Percentiles rank a stretch among this genome's conserved stretches.
phyloP scores from a whole-genome alignment of 2,797 vertebrate species.

The Petrocephalus schoutedeni region DNA sequence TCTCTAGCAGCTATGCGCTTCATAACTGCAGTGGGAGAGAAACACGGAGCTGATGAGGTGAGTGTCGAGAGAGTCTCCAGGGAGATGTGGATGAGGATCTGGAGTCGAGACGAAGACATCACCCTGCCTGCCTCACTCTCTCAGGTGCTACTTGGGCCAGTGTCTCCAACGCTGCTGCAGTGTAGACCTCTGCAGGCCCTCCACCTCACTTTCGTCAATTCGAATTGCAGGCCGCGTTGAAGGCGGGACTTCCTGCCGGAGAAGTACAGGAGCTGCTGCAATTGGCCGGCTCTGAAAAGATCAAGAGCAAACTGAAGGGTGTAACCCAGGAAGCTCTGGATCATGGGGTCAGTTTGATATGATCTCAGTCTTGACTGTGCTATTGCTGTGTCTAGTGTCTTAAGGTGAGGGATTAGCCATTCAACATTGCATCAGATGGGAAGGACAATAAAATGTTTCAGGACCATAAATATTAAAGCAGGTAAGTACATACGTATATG shows the following conservation, averaged over 20 bases:
- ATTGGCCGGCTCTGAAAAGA: conserved; percentile 52
- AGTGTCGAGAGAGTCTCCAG: conserved; percentile 76
- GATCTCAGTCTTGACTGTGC: background rate
- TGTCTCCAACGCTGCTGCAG: background rate
- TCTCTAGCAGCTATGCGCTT: conserved; percentile 80
- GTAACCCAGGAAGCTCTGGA: conserved; percentile 68
- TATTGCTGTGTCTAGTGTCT: background rate
- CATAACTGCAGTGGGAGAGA: conserved; percentile 67
- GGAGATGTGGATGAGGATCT: conserved; percentile 83
- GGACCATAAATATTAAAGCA: background rate
- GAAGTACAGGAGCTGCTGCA: conserved; percentile 59
- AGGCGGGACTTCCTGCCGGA: conserved; percentile 68
- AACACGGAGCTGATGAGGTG: conserved; percentile 42
- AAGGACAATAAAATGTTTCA: background rate
- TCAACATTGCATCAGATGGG: background rate
- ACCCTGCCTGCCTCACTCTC: conserved; percentile 56
- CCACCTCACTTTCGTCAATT: background rate
- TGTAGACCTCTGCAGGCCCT: background rate
- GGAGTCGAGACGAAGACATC: conserved; percentile 79
- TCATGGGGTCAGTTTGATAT: conserved; percentile 64
- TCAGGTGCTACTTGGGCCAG: conserved; percentile 46
- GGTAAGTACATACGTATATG: background rate
- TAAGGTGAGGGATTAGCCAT: background rate
- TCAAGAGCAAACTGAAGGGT: conserved; percentile 76
- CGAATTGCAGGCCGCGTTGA: conserved; percentile 64